Base-by-base conservation (phyloP, 1,140 invertebrate species). In the Cepaea nemoralis region DNA sequence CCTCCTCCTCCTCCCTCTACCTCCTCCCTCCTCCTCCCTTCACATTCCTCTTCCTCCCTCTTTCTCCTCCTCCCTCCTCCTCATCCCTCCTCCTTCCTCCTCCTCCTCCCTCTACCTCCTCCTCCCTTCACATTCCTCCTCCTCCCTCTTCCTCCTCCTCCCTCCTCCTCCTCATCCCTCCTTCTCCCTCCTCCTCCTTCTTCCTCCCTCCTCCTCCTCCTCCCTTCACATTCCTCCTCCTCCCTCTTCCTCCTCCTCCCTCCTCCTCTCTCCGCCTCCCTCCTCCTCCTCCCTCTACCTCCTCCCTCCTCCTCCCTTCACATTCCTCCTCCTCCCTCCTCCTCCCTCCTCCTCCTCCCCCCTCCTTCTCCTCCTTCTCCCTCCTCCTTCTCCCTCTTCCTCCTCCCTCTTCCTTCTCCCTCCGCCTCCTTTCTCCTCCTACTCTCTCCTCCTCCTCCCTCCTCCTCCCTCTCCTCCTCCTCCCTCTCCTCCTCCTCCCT, bases 201-300 rank as follows among this genome's bases (percentile, higher is more conserved):
- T 74, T 39, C 37, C 8, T 40, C 71, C 27, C 27, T 74, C 71
- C 42, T 16, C 42, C 71, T 74, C 27, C 42, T 39, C 42, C 27
- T 74, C 71, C 42, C 27, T 74, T n/a, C n/a, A n/a, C n/a, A n/a
- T n/a, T n/a, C n/a, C n/a, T n/a, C n/a, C n/a, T n/a, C n/a, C n/a
- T n/a, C 37, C 42, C 31, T 74, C 71, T 74, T 16, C 42, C 71
- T 74, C 71, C 42, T 39, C 42, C 71, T 40, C 71, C 42, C 27
- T 74, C 71, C 39, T 39, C 42, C 71, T 40, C 31, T 74, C 71
- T 40, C 16, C 27, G n/a, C n/a, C n/a, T n/a, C n/a, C n/a, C n/a
- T n/a, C n/a, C n/a, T n/a, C n/a, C n/a, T n/a, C n/a, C n/a, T n/a
- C n/a, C n/a, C n/a, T n/a, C n/a, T n/a, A n/a, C n/a, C n/a, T n/a